These are phyloP conservation scores for Agriotes lineatus DNA, from an alignment of 2,888 invertebrate species.

Conservation along the genomic window DNA sequence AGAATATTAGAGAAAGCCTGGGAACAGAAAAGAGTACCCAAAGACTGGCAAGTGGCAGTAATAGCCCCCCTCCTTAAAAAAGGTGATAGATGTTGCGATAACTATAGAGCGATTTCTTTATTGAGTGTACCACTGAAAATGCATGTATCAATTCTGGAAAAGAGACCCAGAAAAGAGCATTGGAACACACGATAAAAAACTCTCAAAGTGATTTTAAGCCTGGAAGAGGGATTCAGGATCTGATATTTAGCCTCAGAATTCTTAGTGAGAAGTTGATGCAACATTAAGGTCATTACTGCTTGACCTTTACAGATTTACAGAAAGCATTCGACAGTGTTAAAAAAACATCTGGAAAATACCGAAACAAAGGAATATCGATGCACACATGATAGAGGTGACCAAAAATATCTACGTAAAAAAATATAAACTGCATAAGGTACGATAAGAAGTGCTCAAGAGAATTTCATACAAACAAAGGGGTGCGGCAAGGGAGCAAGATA, in stretches of 20 bases:
- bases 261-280: constrained; percentile 19
- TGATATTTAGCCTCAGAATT: constrained; percentile 11
- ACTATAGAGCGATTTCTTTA: neutral
- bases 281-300: neutral
- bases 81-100: neutral
- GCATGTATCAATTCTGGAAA: neutral
- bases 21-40: constrained; percentile 12
- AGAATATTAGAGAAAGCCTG: constrained; percentile 2
- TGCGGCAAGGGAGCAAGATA: too few relatives aligned
- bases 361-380: constrained; percentile 17
- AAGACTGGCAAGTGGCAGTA: neutral
- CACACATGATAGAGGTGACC: constrained; percentile 5
- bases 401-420: neutral
- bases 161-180: constrained; percentile 9
- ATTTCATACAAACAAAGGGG: constrained; percentile 16
- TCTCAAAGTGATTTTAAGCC: constrained; percentile 26
- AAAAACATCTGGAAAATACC: constrained; percentile 18
- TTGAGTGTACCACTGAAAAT: neutral
- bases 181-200: constrained; percentile 5
- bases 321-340: constrained; percentile 7
- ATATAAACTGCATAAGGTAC: neutral
- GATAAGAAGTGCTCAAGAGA: constrained; percentile 14
- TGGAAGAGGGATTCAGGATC: constrained; percentile 18
- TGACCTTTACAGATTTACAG: constrained; percentile 16
- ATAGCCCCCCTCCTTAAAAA: constrained; percentile 19